A percentile compares a stretch with the other conserved stretches of the same genome.
Evolutionary conservation across 1,140 invertebrate species (phyloP).

Genomic region (Linepithema humile): DNA sequence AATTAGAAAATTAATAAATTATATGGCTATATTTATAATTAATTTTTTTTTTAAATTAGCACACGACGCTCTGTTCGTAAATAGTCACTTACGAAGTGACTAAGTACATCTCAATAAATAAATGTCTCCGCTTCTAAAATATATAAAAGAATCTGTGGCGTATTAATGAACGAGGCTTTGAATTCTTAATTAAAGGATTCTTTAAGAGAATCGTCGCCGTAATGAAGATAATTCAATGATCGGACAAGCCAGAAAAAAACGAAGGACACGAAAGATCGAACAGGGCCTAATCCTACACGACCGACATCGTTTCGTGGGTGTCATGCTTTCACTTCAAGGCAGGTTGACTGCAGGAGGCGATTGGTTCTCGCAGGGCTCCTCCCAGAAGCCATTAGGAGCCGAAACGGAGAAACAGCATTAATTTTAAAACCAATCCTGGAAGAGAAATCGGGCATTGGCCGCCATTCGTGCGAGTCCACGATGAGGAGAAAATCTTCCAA

Average conservation of each 20-base stretch:
- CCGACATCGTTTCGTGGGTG: constrained; percentile 80
- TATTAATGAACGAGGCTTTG: constrained; percentile 3
- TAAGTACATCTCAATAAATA: background rate
- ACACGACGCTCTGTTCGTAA: background rate
- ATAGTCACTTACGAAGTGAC: background rate
- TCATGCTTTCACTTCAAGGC: constrained; percentile 79
- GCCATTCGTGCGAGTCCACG: constrained; percentile 72
- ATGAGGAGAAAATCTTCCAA: constrained; percentile 69
- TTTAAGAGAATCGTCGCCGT: constrained; percentile 8
- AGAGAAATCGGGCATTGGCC: constrained; percentile 75
- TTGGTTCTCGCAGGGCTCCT: constrained; percentile 82
- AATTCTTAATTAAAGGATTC: constrained; percentile 18
- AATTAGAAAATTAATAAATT: no score
- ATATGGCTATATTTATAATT: background rate
- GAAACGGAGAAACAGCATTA: constrained; percentile 83
- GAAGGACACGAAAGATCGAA: constrained; percentile 64
- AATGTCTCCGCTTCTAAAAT: background rate
- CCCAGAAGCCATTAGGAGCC: constrained; percentile 83
- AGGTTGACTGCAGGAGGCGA: constrained; percentile 75
- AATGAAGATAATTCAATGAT: constrained; percentile 42
- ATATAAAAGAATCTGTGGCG: background rate
- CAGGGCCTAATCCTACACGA: constrained; percentile 75
- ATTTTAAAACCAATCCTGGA: constrained; percentile 82
- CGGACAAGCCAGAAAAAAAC: background rate
- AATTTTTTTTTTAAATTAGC: no score